phyloP scores from a whole-genome alignment of 2,888 invertebrate species.

The Scaptomyza tumidula region DNA sequence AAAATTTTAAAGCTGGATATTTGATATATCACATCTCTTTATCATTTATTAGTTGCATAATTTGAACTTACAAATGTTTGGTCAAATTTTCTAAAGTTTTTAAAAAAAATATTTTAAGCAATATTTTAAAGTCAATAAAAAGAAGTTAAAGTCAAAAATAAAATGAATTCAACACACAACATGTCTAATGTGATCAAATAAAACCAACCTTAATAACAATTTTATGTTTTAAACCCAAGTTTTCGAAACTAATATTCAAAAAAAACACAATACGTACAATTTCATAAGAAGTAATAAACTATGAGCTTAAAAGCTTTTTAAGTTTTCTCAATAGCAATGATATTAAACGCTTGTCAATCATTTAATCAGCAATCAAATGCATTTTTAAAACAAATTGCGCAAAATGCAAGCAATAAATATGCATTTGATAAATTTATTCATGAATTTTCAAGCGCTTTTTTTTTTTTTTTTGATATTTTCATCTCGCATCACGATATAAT shows the following conservation, averaged over 20 bases:
- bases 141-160: neutral
- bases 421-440: slow-evolving; percentile 27
- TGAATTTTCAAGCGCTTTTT: slow-evolving; percentile 32
- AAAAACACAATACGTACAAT: neutral
- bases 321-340: slow-evolving; percentile 6
- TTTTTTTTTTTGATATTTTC: slow-evolving; percentile 33
- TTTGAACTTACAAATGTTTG: too few relatives aligned
- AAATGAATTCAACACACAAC: slow-evolving; percentile 1
- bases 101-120: too few relatives aligned
- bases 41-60: too few relatives aligned
- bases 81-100: too few relatives aligned
- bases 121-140: neutral
- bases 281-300: neutral
- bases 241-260: neutral
- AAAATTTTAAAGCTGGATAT: too few relatives aligned
- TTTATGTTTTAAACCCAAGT: neutral
- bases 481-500: slow-evolving; percentile 67
- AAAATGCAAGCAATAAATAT: slow-evolving; percentile 27
- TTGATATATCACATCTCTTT: too few relatives aligned
- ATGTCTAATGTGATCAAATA: neutral
- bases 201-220: neutral
- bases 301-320: neutral
- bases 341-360: slow-evolving; percentile 3
- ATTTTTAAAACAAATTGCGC: slow-evolving; percentile 5
- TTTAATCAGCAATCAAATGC: slow-evolving; percentile 1